phyloP scores from a whole-genome alignment of 1,140 invertebrate genomes.

The Andrena cerasifolii region DNA sequence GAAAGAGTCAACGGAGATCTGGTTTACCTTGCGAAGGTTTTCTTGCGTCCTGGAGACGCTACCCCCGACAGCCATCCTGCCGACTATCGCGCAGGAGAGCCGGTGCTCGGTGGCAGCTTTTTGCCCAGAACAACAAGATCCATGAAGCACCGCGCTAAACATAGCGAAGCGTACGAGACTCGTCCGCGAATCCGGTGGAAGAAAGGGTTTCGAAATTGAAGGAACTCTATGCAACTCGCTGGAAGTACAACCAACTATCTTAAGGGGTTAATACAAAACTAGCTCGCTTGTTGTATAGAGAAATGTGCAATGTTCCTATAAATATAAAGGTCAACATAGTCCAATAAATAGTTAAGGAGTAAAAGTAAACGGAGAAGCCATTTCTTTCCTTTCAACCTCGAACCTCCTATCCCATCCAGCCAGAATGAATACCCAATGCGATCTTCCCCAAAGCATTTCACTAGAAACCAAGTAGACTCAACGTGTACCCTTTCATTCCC shows the following conservation, averaged over 20 bases:
- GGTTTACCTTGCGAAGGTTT: conserved; percentile 78
- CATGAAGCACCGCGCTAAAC: conserved; percentile 9
- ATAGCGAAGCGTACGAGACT: no score
- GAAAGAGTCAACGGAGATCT: conserved; percentile 36
- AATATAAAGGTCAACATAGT: no score
- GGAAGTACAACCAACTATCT: no score
- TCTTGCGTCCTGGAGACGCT: conserved; percentile 63
- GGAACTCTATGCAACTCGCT: background rate
- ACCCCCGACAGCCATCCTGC: conserved; percentile 15
- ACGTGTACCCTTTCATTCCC: no score
- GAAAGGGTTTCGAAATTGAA: conserved; percentile 14
- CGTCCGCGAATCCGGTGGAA: background rate
- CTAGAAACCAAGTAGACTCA: no score
- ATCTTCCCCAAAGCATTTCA: no score
- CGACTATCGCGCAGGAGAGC: background rate
- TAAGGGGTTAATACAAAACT: no score
- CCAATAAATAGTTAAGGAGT: no score
- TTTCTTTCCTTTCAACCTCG: no score
- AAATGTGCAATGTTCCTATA: no score
- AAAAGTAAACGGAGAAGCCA: no score
- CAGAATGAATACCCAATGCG: background rate
- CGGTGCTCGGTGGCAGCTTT: background rate
- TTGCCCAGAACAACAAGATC: background rate
- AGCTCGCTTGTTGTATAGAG: no score
- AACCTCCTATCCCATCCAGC: background rate